A percentile compares a stretch with the other conserved stretches of the same genome.
Conservation (phyloP, 2,888 invertebrate genomes). For the Macroteleia sp. region DNA sequence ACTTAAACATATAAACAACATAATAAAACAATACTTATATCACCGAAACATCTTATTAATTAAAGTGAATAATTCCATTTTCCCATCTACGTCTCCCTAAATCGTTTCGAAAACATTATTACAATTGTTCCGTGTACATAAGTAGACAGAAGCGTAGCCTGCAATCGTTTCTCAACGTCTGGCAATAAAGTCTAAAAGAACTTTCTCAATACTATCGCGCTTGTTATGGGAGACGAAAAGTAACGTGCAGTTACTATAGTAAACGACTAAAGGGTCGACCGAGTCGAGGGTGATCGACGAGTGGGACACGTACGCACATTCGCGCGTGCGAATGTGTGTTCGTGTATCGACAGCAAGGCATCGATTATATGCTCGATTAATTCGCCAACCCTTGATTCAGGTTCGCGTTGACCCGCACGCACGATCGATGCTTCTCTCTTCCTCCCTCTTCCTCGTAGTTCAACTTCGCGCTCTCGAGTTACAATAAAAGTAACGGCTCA, state of each 20-base stretch:
- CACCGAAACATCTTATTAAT: too few species aligned
- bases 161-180: slow-evolving; percentile 31
- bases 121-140: slow-evolving; percentile 32
- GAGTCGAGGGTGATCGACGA: slow-evolving; percentile 71
- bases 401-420: slow-evolving; percentile 55
- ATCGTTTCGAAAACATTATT: too few species aligned
- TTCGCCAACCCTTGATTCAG: slow-evolving; percentile 77
- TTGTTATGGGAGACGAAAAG: slow-evolving; percentile 75
- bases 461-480: slow-evolving; percentile 55
- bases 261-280: slow-evolving; percentile 71
- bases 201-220: slow-evolving; percentile 43
- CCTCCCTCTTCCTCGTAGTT: slow-evolving; percentile 44
- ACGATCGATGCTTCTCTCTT: slow-evolving; percentile 68
- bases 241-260: slow-evolving; percentile 73
- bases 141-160: background rate
- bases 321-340: slow-evolving; percentile 49
- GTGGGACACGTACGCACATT: slow-evolving; percentile 71
- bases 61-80: too few species aligned
- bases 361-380: slow-evolving; percentile 84
- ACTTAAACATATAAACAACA: too few species aligned
- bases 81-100: too few species aligned
- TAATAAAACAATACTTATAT: too few species aligned
- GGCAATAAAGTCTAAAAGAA: slow-evolving; percentile 54
- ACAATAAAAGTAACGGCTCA: slow-evolving; percentile 64
- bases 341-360: slow-evolving; percentile 77